Conservation (phyloP, 2,888 invertebrate species). For the Drosophila sordidula region DNA sequence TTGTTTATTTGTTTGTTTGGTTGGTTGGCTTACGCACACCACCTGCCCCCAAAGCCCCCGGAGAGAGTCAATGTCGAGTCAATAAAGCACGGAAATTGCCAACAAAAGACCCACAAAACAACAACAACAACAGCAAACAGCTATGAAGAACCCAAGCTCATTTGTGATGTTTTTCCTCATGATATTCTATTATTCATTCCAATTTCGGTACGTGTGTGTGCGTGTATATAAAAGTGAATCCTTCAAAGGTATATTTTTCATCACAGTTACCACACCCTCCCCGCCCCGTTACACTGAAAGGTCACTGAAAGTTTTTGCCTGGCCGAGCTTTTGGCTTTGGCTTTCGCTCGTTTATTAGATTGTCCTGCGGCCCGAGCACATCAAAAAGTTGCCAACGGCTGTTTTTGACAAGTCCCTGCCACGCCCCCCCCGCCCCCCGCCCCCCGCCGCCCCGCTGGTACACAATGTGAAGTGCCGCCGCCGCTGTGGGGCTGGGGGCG, state of each 20-base stretch:
- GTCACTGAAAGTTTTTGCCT: conserved; percentile 70
- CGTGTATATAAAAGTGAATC: conserved; percentile 35
- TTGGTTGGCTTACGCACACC: conserved; percentile 60
- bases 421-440: not conserved
- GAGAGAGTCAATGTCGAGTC: conserved; percentile 69
- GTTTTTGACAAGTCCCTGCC: conserved; percentile 63
- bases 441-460: not conserved
- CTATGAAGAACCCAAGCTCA: conserved; percentile 54
- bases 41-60: conserved; percentile 25
- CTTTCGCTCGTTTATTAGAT: conserved; percentile 70
- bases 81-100: conserved; percentile 62
- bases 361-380: conserved; percentile 65
- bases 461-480: conserved; percentile 55
- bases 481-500: conserved; percentile 39
- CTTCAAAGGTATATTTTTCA: conserved; percentile 75
- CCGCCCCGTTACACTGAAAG: conserved; percentile 39
- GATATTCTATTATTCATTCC: conserved; percentile 78
- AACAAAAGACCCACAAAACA: conserved; percentile 53
- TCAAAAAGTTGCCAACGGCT: conserved; percentile 74
- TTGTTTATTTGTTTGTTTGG: conserved; percentile 51
- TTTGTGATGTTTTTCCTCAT: conserved; percentile 72
- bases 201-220: conserved; percentile 44
- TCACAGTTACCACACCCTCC: conserved; percentile 29
- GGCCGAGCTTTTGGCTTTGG: conserved; percentile 31
- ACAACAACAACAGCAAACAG: conserved; percentile 28